Evolutionary conservation across 2,113 vertebrate genomes (phyloP), one percentile per base, ranked within the genome.

Genomic region (Pachyramphus minor): DNA sequence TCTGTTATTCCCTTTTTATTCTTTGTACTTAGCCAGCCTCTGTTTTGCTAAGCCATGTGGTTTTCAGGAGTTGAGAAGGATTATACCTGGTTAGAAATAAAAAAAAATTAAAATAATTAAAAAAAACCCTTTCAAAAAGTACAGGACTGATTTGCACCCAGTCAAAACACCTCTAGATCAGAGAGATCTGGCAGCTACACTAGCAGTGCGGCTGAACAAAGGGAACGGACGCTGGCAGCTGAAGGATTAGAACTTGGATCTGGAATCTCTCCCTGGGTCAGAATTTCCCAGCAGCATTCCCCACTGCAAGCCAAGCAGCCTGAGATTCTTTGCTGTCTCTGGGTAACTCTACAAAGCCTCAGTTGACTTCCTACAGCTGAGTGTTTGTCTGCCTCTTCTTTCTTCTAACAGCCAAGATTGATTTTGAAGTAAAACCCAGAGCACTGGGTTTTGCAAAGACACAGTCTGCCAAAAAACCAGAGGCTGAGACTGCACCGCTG

Each of bases 381-480:
- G 45, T 71, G 89, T 52, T 89, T 39, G n/a, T 58, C 67, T 83
- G 71, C 72, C 83, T 81, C 77, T 68, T 91, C 87, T 56, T 78
- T 81, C 62, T 87, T 64, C 56, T 72, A 82, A 47, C 37, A 84
- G 75, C 67, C 42, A 79, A 27, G 41, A 49, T 8, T 74, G 69
- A 47, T 62, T 93, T 23, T 80, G 55, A 77, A 92, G 85, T 53
- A 69, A 71, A 76, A 84, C 68, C 60, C 19, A 62, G 37, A 73
- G n/a, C 49, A 17, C 58, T 49, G 5, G 1, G 1, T 60, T 80
- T 72, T 75, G 63, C 58, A 58, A 50, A 82, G 71, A 37, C 59
- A 60, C 42, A 63, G 56, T 37, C 66, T 49, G 44, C 67, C 3
- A 5, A 37, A 63, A 59, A 77, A 35, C 0, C 24, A 62, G 23